Base-by-base conservation (phyloP, 2,888 invertebrate genomes). In the Thymelicus lineola region DNA sequence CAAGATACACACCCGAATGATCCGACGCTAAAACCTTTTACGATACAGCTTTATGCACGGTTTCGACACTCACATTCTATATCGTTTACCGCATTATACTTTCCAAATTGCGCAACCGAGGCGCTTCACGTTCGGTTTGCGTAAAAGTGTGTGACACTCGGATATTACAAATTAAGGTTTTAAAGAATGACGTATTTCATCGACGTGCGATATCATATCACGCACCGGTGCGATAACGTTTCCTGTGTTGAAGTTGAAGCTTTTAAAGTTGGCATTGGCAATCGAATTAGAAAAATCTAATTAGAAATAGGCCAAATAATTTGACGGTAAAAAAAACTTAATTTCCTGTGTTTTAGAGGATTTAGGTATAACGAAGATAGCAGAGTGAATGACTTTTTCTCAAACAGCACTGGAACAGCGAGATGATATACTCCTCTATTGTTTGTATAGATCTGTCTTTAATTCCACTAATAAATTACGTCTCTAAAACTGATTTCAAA, bases 171-270 rank as follows among this genome's bases (percentile, higher is more conserved):
- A 70, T 59, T 64, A 70, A 64, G 73, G 75, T 78, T 74, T 72
- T 69, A 61, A 74, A 71, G 71, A 76, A 78, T 79, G 80, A 80
- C 79, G 80, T 82, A 78, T 75, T 28, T 73, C 74, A 75, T 73
- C 72, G 46, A 42, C 70, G 62, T 78, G 45, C 48, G 17, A 7
- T 86, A 87, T 86, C 86, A 7, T 86, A 87, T 86, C 86, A 74
- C 76, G 81, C 80, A 80, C 82, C 83, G 81, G 79, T 75, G 71
- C 75, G 84, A 89, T 87, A 87, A 81, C 79, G 80, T 82, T 80
- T 81, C 81, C 79, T 81, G 77, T 78, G 81, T 84, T 81, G 77
- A 80, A 80, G 80, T 83, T 53, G n/a, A 48, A 48, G 15, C 48
- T 48, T 48, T 28, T 28, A 28, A 28, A 28, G 28, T 53, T 17